Base-by-base conservation (phyloP, 2,888 invertebrate species). In the Mechanitis mazaeus region DNA sequence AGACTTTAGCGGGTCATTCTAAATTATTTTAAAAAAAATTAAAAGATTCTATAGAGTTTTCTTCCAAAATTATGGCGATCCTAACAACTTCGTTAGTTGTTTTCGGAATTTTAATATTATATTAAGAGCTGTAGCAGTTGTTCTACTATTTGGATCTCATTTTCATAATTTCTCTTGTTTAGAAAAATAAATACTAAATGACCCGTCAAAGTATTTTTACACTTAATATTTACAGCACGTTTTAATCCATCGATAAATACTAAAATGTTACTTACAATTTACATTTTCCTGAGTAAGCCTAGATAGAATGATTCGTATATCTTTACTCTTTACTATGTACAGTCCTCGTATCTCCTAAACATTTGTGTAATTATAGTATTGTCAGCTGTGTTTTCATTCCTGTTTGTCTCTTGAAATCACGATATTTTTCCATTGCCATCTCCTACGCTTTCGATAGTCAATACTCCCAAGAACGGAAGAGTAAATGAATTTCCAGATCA, bases 351-450 rank as follows among this genome's bases (percentile, higher is more conserved):
- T 73, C 75, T 68, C 76, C 81, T 85, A 83, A 84, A 76, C 81
- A 77, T 81, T 81, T 72, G 84, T 78, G 82, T 81, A 83, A 87
- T 79, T 79, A 77, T 90, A 88, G 85, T 90, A 90, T 90, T 90
- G 89, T 90, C 89, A 83, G 86, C 84, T 86, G 87, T 79, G 87
- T 85, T 81, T 78, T 84, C 84, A 80, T 84, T 85, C 79, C 82
- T 84, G 84, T 83, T 78, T 63, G 59, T 56, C 56, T 61, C 54
- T 53, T 42, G 33, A 20, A 55, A 61, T 59, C 71, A 73, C 74
- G 77, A 78, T 75, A 76, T 76, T 75, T 77, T 73, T 66, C 70
- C 68, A 61, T 73, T 68, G 73, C 28, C 54, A 20, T 20, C 54
- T 54, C 45, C 33, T 38, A 56, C 68, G 46, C 58, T 54, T 57